Base-by-base conservation (phyloP, 2,797 vertebrate species). In the Chiroxiphia lanceolata region DNA sequence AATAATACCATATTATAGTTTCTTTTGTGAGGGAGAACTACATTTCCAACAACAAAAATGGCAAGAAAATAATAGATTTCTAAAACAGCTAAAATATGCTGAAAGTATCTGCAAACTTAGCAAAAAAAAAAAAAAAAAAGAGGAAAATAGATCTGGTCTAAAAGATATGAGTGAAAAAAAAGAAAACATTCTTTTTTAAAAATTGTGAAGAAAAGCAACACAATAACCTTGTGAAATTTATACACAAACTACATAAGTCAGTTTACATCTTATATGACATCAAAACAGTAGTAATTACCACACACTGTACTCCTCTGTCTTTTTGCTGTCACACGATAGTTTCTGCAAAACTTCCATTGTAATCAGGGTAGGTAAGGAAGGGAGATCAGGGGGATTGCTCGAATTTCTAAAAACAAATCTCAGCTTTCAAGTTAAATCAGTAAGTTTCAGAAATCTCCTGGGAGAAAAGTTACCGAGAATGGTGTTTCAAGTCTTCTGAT, bases 301-400 rank as follows among this genome's bases (percentile, higher is more conserved):
- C 33, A 63, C 4, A 6, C 1, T 9, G 11, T 60, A 44, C 3
- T 80, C 20, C 10, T 29, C 23, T 85, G 7, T 1, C 11, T 57
- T 86, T 59, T 60, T 80, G 34, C 11, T 48, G 25, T 29, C 13
- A 5, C 22, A 11, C 7, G 14, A 33, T 19, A 23, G 57, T 26
- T 69, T 72, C 50, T 68, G 13, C 40, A 76, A 27, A 59, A 38
- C 3, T 57, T 48, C 61, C 27, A 21, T 19, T 2, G 0, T 45
- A 57, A 31, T 14, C 21, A 10, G 15, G 9, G 5, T 1, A 1
- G 6, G 22, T 27, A 61, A 21, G 12, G 3, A 17, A 48, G 11
- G 10, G 3, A 5, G 3, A 74, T 6, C 5, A 75, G 3, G 1
- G 1, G 1, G 0, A 5, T 44, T 78, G 14, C 4, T 67, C 10